phyloP scores from a whole-genome alignment of 2,797 vertebrate genomes.

The Enteromius paludinosus region DNA sequence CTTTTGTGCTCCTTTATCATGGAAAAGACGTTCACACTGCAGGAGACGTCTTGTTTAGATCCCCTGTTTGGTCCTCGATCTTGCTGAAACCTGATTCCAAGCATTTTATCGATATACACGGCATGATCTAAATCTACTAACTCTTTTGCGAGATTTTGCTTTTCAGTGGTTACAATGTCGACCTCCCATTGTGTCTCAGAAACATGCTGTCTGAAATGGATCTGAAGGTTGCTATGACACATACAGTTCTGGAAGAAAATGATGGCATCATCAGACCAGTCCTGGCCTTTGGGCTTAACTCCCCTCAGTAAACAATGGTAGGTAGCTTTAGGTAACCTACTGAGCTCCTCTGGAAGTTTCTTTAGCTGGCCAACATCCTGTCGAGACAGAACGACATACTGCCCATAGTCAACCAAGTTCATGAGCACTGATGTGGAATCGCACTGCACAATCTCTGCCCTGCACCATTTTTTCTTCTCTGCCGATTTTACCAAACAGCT shows the following conservation, averaged over 20 bases:
- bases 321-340: slow-evolving; percentile 75
- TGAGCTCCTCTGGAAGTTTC: slow-evolving; percentile 76
- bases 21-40: not conserved
- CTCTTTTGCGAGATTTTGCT: slow-evolving; percentile 72
- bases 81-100: slow-evolving; percentile 67
- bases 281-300: slow-evolving; percentile 71
- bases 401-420: slow-evolving; percentile 83
- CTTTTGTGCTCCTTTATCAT: not conserved
- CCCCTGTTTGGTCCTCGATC: not conserved
- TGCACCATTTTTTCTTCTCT: slow-evolving; percentile 81
- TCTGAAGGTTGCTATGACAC: slow-evolving; percentile 74
- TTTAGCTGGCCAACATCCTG: slow-evolving; percentile 74
- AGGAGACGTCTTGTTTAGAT: not conserved
- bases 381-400: slow-evolving; percentile 68
- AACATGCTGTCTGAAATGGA: slow-evolving; percentile 77
- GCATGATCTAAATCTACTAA: slow-evolving; percentile 76
- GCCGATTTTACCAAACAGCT: slow-evolving; percentile 80
- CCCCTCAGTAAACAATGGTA: slow-evolving; percentile 81
- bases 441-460: slow-evolving; percentile 78
- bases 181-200: slow-evolving; percentile 79
- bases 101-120: slow-evolving; percentile 66
- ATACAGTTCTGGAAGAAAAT: slow-evolving; percentile 80
- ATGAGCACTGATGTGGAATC: slow-evolving; percentile 71
- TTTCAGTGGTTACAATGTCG: slow-evolving; percentile 72
- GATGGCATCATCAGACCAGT: slow-evolving; percentile 82